Conservation (phyloP, 2,888 invertebrate species). For the Rhodophaea formosa region DNA sequence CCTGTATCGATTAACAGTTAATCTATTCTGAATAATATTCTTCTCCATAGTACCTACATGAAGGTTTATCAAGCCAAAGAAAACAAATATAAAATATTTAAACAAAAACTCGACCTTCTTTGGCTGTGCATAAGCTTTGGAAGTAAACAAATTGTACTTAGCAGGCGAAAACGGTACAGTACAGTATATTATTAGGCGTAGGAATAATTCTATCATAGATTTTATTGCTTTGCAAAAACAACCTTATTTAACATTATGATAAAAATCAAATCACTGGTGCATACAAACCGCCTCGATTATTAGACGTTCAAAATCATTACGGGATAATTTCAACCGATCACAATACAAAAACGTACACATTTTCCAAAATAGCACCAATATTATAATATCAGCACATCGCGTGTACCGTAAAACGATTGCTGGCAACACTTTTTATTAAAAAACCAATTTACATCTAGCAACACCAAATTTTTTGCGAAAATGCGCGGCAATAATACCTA, state of each 20-base stretch:
- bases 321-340: slow-evolving; percentile 26
- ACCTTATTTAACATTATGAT: slow-evolving; percentile 39
- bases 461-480: slow-evolving; percentile 54
- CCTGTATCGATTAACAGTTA: slow-evolving; percentile 31
- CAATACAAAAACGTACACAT: slow-evolving; percentile 54
- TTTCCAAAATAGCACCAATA: slow-evolving; percentile 76
- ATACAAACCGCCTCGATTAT: slow-evolving; percentile 23
- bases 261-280: slow-evolving; percentile 70
- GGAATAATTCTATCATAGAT: slow-evolving; percentile 36
- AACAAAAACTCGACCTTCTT: slow-evolving; percentile 52
- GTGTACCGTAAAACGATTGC: slow-evolving; percentile 46
- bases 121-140: slow-evolving; percentile 61
- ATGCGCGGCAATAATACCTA: slow-evolving; percentile 30
- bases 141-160: slow-evolving; percentile 60
- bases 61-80: slow-evolving; percentile 40
- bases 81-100: slow-evolving; percentile 45
- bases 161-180: slow-evolving; percentile 47
- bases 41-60: slow-evolving; percentile 39
- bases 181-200: slow-evolving; percentile 27
- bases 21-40: slow-evolving; percentile 36
- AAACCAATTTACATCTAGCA: slow-evolving; percentile 57
- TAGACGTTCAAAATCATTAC: slow-evolving; percentile 18
- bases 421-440: slow-evolving; percentile 44
- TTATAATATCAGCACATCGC: slow-evolving; percentile 66
- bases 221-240: slow-evolving; percentile 48